Conservation (phyloP, 2,113 vertebrate genomes). For the Chaetorhynchus papuensis region DNA sequence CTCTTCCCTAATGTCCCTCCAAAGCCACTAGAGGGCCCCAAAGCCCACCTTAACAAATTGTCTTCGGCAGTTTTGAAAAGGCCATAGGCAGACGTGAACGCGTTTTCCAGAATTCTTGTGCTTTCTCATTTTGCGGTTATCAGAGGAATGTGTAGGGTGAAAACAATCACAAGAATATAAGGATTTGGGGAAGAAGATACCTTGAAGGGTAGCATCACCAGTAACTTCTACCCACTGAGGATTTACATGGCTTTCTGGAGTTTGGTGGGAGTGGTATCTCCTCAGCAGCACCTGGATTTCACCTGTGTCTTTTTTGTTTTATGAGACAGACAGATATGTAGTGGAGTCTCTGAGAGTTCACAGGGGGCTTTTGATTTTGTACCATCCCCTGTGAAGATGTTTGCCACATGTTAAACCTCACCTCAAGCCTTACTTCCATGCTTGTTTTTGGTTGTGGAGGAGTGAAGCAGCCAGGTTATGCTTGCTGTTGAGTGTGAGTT, state of each 20-base stretch:
- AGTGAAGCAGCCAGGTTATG: accelerated
- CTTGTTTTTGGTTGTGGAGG: background rate
- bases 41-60: background rate
- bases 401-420: background rate
- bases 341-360: background rate
- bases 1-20: background rate
- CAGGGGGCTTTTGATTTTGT: background rate
- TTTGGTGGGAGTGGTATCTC: background rate
- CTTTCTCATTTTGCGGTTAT: background rate
- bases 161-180: background rate
- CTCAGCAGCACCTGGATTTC: background rate
- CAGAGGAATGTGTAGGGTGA: background rate
- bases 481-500: background rate
- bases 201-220: background rate
- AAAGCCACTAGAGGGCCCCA: conserved; percentile 55
- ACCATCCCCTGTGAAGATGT: accelerated
- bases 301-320: background rate
- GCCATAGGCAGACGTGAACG: accelerated
- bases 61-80: background rate
- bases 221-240: background rate
- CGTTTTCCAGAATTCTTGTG: background rate
- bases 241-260: background rate
- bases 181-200: background rate
- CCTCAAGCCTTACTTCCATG: background rate
- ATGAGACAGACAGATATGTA: background rate